Evolutionary conservation across 2,888 invertebrate species (phyloP).

Genomic region (Tyria jacobaeae): DNA sequence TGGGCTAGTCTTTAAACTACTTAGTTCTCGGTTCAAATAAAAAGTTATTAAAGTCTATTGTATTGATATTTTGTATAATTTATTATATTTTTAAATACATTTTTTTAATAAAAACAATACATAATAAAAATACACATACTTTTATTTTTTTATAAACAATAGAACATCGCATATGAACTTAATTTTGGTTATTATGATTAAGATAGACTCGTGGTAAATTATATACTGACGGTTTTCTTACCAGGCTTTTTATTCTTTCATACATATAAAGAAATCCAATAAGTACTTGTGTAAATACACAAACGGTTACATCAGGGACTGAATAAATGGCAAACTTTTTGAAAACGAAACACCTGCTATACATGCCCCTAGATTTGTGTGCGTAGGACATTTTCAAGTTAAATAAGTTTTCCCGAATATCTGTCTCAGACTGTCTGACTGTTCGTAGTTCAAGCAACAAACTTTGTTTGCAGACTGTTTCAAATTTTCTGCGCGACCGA

Average conservation of each 20-base stretch:
- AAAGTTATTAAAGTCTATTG: neutral
- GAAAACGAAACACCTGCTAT: conserved; percentile 43
- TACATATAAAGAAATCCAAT: neutral
- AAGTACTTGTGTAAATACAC: neutral
- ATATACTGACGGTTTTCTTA: no score
- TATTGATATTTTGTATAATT: no score
- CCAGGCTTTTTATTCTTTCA: neutral
- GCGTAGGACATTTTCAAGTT: conserved; percentile 47
- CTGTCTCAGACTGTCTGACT: conserved; percentile 41
- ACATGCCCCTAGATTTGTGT: conserved; percentile 40
- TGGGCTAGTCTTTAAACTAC: neutral
- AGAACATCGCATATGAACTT: no score
- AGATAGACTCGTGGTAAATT: neutral
- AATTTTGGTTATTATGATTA: no score
- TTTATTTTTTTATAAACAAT: no score
- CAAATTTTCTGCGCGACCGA: conserved; percentile 58
- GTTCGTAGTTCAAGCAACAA: conserved; percentile 41
- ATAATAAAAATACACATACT: no score
- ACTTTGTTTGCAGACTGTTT: conserved; percentile 58
- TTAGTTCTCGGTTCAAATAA: neutral
- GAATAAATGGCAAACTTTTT: conserved; percentile 46
- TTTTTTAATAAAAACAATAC: no score
- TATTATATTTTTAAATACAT: no score
- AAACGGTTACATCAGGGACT: neutral
- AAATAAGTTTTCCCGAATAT: conserved; percentile 51